These are phyloP conservation scores for Syngnathoides biaculeatus DNA, from an alignment of 2,113 vertebrate genomes.

Conservation along the genomic window DNA sequence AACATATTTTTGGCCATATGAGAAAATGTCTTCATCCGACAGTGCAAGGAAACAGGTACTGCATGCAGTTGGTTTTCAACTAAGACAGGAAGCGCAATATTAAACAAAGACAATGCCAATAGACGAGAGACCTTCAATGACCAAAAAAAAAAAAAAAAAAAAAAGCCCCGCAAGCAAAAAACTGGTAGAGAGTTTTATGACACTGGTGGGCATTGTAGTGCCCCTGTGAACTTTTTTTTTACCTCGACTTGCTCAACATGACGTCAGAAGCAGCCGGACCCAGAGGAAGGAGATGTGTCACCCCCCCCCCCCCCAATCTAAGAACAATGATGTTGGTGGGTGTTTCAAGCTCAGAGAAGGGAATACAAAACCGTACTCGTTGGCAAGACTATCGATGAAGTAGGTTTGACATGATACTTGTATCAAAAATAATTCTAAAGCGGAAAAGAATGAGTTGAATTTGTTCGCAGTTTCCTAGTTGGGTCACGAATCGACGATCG, in stretches of 20 bases:
- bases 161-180: conserved; percentile 23
- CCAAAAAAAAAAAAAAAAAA: conserved; percentile 12
- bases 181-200: conserved; percentile 36
- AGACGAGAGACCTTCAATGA: conserved; percentile 54
- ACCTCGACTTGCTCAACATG: conserved; percentile 48
- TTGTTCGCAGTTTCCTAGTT: not conserved
- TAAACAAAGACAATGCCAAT: conserved; percentile 61
- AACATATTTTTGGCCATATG: not conserved
- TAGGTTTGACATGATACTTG: not conserved
- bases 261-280: conserved; percentile 44
- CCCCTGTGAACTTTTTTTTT: conserved; percentile 51
- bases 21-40: not conserved
- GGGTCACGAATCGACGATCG: not conserved
- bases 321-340: conserved; percentile 47
- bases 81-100: conserved; percentile 55
- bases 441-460: too few relatives aligned
- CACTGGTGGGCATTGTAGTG: conserved; percentile 45
- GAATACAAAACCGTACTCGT: not conserved
- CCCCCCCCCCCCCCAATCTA: not conserved
- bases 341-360: conserved; percentile 27
- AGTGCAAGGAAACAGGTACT: conserved; percentile 54
- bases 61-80: conserved; percentile 30
- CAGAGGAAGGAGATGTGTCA: conserved; percentile 55
- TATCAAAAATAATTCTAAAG: too few relatives aligned
- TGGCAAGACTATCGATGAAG: not conserved